Base-by-base conservation (phyloP, 2,113 vertebrate species). In the Plectropomus leopardus region DNA sequence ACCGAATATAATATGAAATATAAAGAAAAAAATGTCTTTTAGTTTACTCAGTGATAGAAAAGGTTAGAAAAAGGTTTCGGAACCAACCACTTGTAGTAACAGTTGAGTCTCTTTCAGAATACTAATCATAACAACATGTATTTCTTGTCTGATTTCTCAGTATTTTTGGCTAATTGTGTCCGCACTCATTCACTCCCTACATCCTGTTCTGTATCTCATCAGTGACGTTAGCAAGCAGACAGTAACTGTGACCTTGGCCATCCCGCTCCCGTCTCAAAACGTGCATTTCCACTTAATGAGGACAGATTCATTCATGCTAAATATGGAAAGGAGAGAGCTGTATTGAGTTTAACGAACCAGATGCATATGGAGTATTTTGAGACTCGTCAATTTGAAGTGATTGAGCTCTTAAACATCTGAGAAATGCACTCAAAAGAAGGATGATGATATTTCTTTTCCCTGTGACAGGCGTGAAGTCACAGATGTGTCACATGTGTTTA, bases 271-370 rank as follows among this genome's bases (percentile, higher is more conserved):
- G 58, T 70, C 78, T 71, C 58, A 80, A 86, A 85, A 87, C 36
- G 51, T 71, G 66, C 78, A 19, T 51, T 77, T 84, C 47, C 84
- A 64, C 83, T 78, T 89, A 92, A 92, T 90, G 87, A 92, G 86
- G 67, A 66, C 83, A 76, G 80, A 92, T 89, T 89, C 65, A 77
- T 91, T 92, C 86, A 86, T 90, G 85, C 89, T 84, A 88, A 93
- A 89, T 86, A 85, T 76, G 73, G 80, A 84, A 78, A 77, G 4
- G 24, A 72, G 70, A 74, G 40, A 64, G 63, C 72, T 78, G 63
- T 82, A 69, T 89, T 81, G 76, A 82, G 78, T 91, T 89, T 91
- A 94, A 94, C 73, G 84, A 90, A 88, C 78, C 89, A 92, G 86
- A 93, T 93, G 90, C 87, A 80, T 87, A 60, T 72, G 3, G 59